A percentile compares a stretch with the other conserved stretches of the same genome.
phyloP scores from a whole-genome alignment of 2,797 vertebrate genomes.

The Gobio occitaniae region DNA sequence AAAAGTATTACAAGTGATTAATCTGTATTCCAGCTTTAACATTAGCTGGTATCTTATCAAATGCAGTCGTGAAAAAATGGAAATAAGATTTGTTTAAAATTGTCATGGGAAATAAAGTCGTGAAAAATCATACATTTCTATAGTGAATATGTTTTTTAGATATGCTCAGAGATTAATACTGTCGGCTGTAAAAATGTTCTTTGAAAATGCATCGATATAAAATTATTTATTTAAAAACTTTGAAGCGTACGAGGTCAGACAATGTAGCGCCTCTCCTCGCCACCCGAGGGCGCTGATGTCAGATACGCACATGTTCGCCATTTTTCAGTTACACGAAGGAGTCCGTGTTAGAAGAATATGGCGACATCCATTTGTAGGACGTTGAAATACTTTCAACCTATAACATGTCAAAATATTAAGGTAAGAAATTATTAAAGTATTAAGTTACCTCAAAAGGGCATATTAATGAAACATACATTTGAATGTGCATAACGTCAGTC shows the following conservation, averaged over 20 bases:
- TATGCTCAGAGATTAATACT: neutral
- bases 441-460: conserved; percentile 1
- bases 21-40: neutral
- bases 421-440: conserved; percentile 57
- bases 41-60: neutral
- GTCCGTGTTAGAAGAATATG: conserved; percentile 75
- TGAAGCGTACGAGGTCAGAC: neutral
- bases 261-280: conserved; percentile 19
- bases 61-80: neutral
- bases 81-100: neutral
- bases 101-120: neutral
- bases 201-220: neutral
- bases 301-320: neutral
- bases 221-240: neutral
- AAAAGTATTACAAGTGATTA: neutral
- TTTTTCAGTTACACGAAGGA: neutral
- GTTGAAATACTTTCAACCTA: conserved; percentile 61
- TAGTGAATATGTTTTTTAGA: neutral
- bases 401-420: conserved; percentile 64
- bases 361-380: conserved; percentile 79
- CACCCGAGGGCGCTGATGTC: conserved; percentile 2
- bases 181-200: neutral
- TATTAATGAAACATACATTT: neutral
- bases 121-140: neutral
- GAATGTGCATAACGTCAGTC: neutral